Conservation (phyloP, 1,140 invertebrate genomes). For the Penaeus indicus region DNA sequence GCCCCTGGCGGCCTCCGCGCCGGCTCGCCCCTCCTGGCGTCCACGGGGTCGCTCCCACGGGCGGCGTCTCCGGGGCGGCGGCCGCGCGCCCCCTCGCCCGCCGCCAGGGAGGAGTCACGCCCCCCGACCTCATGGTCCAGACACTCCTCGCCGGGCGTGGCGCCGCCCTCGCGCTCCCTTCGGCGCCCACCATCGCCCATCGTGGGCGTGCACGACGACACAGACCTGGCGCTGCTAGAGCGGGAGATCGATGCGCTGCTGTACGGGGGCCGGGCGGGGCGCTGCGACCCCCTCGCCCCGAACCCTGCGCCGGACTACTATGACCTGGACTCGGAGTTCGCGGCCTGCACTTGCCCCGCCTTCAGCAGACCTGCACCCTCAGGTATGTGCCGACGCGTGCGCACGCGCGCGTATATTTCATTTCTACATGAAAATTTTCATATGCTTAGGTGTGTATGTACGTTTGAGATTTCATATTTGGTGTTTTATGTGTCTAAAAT, state of each 20-base stretch:
- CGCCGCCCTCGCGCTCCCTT: slow-evolving; percentile 42
- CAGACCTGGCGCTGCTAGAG: slow-evolving; percentile 67
- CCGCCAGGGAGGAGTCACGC: slow-evolving; percentile 51
- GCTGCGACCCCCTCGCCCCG: slow-evolving; percentile 40
- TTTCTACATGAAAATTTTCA: too few relatives aligned
- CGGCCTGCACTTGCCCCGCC: slow-evolving; percentile 56
- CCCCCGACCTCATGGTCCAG: slow-evolving; percentile 58
- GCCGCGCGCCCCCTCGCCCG: slow-evolving; percentile 61
- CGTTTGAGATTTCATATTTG: too few relatives aligned
- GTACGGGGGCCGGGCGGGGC: slow-evolving; percentile 67
- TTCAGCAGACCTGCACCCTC: slow-evolving; percentile 55
- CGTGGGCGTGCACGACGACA: slow-evolving; percentile 50
- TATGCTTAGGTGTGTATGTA: too few relatives aligned
- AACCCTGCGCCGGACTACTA: slow-evolving; percentile 47
- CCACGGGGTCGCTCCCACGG: slow-evolving; percentile 64
- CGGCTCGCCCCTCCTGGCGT: slow-evolving; percentile 62
- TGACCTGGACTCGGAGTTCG: slow-evolving; percentile 57
- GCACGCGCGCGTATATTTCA: too few relatives aligned
- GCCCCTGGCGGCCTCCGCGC: slow-evolving; percentile 54
- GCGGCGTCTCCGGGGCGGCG: slow-evolving; percentile 56
- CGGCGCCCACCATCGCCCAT: slow-evolving; percentile 59
- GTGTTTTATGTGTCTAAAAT: too few relatives aligned
- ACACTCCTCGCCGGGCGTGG: slow-evolving; percentile 62
- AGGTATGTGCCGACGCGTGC: slow-evolving; percentile 16
- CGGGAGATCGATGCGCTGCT: slow-evolving; percentile 70